A percentile compares a stretch with the other conserved stretches of the same genome.
phyloP scores from a whole-genome alignment of 2,888 invertebrate genomes.

The Nemurella pictetii region DNA sequence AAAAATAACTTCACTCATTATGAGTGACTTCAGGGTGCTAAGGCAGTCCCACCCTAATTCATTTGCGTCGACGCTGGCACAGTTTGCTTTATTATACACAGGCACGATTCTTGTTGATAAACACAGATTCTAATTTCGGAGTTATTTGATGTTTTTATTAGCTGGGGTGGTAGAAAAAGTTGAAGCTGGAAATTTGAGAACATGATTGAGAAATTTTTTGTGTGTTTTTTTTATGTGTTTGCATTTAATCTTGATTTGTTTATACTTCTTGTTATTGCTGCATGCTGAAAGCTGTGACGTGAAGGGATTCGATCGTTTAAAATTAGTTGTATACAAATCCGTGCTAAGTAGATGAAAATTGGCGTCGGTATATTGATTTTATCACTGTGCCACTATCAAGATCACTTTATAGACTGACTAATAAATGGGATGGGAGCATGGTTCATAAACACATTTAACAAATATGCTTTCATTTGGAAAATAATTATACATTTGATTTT shows the following conservation, averaged over 20 bases:
- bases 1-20: background rate
- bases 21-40: background rate
- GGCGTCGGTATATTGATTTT: no score
- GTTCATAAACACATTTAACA: no score
- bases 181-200: background rate
- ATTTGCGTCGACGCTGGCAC: background rate
- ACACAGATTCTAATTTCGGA: background rate
- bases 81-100: background rate
- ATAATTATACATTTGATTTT: no score
- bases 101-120: background rate
- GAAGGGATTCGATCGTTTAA: no score
- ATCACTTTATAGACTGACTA: no score
- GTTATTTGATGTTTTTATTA: background rate
- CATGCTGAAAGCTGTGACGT: no score
- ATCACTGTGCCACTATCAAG: no score
- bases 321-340: no score
- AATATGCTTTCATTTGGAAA: no score
- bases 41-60: background rate
- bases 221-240: background rate
- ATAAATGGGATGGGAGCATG: no score
- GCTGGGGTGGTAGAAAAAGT: background rate
- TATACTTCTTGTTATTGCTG: no score
- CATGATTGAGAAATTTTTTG: background rate
- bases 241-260: background rate
- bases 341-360: no score